Base-by-base conservation (phyloP, 2,797 vertebrate species). In the Cheirogaleus major region DNA sequence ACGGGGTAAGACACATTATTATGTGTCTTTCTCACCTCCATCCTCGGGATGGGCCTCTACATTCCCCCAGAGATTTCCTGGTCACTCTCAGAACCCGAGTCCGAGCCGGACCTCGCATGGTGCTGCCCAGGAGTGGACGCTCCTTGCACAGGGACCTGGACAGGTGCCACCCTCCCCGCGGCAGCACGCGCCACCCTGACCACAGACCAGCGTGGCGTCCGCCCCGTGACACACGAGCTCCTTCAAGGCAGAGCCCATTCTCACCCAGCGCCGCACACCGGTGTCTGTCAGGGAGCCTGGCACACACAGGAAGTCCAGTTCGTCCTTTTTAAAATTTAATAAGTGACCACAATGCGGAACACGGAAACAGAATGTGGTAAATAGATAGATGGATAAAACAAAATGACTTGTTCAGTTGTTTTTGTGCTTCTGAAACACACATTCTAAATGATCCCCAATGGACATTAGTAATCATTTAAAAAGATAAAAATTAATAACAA, bases 171-270 rank as follows among this genome's bases (percentile, higher is more conserved):
- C 79, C 13, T 43, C n/a, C 3, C 43, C 2, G 17, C 20, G 1
- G 41, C 4, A 27, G 52, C n/a, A 83, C 15, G 4, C 27, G 43
- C 9, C 43, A 13, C 22, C 2, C 81, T 38, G 17, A 0, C 8
- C 7, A 22, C 11, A 0, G 17, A 0, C 8, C 7, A 22, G 7
- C 0, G 0, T 1, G 18, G 30, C 57, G 10, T 14, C 14, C 15
- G 7, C 11, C 45, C 48, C 5, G 0, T 4, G 35, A 79, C 30
- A 41, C 22, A 7, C 25, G 55, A 7, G 4, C 25, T 10, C 27
- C 22, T 57, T 38, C 7, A 11, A 32, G 81, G 35, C 55, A 27
- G 13, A 20, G 25, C 11, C 41, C 50, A 0, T 20, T 52, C 27
- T 52, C 5, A 27, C 35, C 41, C 52, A 41, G 12, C 1, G 4